A percentile compares a stretch with the other conserved stretches of the same genome.
Conservation (phyloP, 2,113 vertebrate species). For the Grallaria varia region DNA sequence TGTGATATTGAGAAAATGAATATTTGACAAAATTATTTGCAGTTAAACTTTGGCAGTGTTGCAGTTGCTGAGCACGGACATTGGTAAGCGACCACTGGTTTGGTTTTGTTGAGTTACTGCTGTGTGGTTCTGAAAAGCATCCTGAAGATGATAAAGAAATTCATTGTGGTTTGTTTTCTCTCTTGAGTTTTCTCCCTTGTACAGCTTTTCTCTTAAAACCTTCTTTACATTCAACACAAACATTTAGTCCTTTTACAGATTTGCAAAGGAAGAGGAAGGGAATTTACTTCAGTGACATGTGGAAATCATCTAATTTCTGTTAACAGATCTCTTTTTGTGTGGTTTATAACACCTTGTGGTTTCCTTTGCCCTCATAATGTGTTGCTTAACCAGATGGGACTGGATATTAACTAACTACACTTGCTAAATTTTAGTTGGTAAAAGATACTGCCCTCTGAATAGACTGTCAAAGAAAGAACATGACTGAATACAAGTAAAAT, state of each 20-base stretch:
- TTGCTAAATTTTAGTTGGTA: neutral
- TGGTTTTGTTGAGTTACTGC: conserved; percentile 55
- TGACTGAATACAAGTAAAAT: neutral
- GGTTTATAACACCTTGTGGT: neutral
- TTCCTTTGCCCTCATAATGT: neutral
- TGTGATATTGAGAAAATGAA: conserved; percentile 29
- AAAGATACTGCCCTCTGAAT: neutral
- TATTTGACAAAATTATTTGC: conserved; percentile 61
- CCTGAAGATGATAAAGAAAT: neutral
- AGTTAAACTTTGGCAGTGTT: conserved; percentile 48
- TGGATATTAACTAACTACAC: neutral
- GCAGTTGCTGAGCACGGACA: neutral
- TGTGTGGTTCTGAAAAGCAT: conserved; percentile 39
- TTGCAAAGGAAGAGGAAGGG: neutral
- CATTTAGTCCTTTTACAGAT: neutral
- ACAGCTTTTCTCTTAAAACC: conserved; percentile 32
- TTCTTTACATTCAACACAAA: conserved; percentile 61
- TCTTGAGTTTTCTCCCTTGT: conserved; percentile 24
- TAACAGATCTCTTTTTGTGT: neutral
- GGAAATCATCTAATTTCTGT: neutral
- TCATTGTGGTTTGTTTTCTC: conserved; percentile 30
- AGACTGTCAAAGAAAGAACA: neutral
- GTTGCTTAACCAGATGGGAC: neutral
- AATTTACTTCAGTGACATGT: neutral
- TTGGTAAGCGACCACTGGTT: conserved; percentile 55